Evolutionary conservation across 1,140 invertebrate species (phyloP).

Genomic region (Alviniconcha marisindica): DNA sequence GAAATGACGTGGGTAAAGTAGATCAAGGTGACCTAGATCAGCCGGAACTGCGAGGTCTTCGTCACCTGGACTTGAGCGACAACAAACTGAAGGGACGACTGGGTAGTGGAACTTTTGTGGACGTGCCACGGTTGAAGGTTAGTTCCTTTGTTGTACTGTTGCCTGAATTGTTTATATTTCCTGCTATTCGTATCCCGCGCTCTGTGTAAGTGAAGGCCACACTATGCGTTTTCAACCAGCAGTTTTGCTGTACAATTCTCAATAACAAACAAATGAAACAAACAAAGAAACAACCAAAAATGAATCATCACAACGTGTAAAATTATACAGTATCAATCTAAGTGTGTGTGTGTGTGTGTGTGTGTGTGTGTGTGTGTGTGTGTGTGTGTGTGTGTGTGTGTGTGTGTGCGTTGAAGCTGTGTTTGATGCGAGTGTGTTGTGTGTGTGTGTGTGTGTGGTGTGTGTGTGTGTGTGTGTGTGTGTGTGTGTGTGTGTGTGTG

Average conservation of each 20-base stretch:
- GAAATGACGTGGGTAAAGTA: background rate
- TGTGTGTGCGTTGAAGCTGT: background rate
- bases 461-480: background rate
- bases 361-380: background rate
- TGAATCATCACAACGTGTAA: too few species aligned
- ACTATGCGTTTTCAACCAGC: background rate
- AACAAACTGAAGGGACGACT: too few species aligned
- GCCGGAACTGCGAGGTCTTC: background rate
- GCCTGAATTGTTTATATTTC: background rate
- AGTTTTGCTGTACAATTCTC: conserved; percentile 4
- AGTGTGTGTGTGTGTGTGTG: conserved; percentile 16
- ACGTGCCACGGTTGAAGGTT: too few species aligned
- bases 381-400: background rate
- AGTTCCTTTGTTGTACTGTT: too few species aligned
- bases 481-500: background rate
- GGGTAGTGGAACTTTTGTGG: too few species aligned
- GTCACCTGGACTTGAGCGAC: too few species aligned
- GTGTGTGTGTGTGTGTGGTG: conserved; percentile 17
- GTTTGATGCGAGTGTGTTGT: background rate
- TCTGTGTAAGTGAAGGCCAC: background rate
- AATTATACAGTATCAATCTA: background rate
- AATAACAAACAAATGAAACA: too few species aligned
- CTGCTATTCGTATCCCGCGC: background rate
- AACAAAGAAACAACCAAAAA: too few species aligned
- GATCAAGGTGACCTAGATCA: background rate